Evolutionary conservation across 2,888 invertebrate species (phyloP).

Genomic region (Tyria jacobaeae): DNA sequence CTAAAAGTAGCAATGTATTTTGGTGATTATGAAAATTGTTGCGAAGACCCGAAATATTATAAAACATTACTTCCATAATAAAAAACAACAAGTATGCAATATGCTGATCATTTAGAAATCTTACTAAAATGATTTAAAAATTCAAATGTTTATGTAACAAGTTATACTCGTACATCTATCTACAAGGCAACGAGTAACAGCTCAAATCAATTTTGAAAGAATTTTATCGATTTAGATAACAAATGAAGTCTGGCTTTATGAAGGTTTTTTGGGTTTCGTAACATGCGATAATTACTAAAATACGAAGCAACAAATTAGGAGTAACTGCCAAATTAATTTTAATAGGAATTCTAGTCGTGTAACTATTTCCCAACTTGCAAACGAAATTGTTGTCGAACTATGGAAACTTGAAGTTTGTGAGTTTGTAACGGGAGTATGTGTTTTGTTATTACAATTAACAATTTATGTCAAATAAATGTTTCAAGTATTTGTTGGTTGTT

Average conservation of each 20-base stretch:
- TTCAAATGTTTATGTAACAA: too few species aligned
- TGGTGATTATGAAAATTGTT: not conserved
- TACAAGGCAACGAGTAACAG: not conserved
- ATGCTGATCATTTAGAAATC: not conserved
- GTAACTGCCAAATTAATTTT: conserved; percentile 54
- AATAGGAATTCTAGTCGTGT: conserved; percentile 39
- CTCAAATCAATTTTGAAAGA: too few species aligned
- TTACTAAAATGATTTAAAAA: not conserved
- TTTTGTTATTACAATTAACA: conserved; percentile 51
- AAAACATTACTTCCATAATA: not conserved
- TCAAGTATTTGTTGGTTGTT: conserved; percentile 43
- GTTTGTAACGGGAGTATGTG: conserved; percentile 27
- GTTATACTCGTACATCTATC: too few species aligned
- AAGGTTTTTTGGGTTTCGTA: not conserved
- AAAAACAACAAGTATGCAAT: not conserved
- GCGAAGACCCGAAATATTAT: not conserved
- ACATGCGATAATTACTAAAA: conserved; percentile 26
- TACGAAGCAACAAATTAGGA: conserved; percentile 33
- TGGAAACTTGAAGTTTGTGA: conserved; percentile 17
- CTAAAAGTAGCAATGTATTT: conserved; percentile 9
- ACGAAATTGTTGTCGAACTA: conserved; percentile 21
- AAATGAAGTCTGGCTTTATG: not conserved
- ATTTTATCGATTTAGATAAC: not conserved
- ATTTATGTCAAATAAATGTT: conserved; percentile 61
- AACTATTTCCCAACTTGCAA: conserved; percentile 29